phyloP scores from a whole-genome alignment of 1,140 invertebrate genomes.

The Hyles vespertilio region DNA sequence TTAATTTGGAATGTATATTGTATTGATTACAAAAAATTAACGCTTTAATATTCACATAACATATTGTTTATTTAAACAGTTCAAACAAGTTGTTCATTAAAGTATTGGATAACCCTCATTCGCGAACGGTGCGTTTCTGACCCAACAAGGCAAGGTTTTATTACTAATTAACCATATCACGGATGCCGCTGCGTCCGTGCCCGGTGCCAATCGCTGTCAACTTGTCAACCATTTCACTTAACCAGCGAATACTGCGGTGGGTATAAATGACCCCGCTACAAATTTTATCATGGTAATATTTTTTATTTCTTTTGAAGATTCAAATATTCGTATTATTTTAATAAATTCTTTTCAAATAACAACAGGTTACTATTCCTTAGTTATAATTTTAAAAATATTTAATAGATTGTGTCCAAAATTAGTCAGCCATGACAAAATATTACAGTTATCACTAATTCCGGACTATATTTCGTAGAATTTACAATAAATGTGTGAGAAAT shows the following conservation, averaged over 20 bases:
- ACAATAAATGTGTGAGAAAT: no score
- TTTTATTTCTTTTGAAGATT: background rate
- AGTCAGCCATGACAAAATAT: no score
- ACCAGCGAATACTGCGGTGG: slow-evolving; percentile 14
- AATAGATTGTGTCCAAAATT: no score
- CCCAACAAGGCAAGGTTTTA: slow-evolving; percentile 27
- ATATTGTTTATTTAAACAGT: background rate
- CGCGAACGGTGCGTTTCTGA: slow-evolving; percentile 12
- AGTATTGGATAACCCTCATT: slow-evolving; percentile 22
- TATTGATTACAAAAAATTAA: background rate
- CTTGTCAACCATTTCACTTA: slow-evolving; percentile 29
- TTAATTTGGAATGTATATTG: no score
- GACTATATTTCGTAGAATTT: no score
- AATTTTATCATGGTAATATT: background rate
- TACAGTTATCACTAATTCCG: no score
- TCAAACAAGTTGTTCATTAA: slow-evolving; percentile 10
- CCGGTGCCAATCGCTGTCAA: slow-evolving; percentile 35
- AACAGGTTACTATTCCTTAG: no score
- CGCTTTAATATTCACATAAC: background rate
- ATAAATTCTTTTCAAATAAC: no score
- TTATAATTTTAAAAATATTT: no score
- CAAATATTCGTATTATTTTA: no score
- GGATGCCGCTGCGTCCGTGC: slow-evolving; percentile 26
- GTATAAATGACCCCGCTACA: background rate
- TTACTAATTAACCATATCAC: slow-evolving; percentile 46